Evolutionary conservation across 2,797 vertebrate species (phyloP).

Genomic region (Nyctalus aviator): DNA sequence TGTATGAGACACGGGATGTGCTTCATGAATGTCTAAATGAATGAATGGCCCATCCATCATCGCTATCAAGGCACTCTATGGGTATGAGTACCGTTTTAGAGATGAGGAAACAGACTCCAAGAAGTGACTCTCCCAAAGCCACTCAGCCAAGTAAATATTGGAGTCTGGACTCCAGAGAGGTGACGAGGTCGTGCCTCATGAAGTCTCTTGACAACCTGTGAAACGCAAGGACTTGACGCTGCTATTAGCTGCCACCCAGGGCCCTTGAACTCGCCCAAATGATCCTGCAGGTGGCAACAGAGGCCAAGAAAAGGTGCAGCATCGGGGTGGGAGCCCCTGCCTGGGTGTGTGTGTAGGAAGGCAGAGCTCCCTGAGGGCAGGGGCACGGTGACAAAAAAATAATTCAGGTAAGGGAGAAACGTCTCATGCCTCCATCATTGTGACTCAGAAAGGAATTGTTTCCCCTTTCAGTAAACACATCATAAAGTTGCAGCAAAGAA

Average conservation of each 20-base stretch:
- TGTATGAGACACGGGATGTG: not conserved
- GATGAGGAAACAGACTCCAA: not conserved
- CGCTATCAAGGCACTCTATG: not conserved
- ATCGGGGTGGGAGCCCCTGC: accelerated
- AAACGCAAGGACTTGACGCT: not conserved
- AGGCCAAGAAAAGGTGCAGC: conserved; percentile 25
- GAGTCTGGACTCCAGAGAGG: not conserved
- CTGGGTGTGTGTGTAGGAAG: not conserved
- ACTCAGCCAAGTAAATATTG: not conserved
- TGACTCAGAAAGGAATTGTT: not conserved
- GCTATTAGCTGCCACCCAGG: not conserved
- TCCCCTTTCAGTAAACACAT: not conserved
- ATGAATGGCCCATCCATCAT: not conserved
- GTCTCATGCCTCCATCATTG: not conserved
- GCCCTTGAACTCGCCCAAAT: not conserved
- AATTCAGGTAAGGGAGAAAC: not conserved
- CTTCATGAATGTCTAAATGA: not conserved
- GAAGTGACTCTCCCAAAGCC: not conserved
- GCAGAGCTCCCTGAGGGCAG: not conserved
- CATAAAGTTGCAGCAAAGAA: not conserved
- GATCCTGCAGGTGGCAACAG: conserved; percentile 66
- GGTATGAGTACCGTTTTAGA: not conserved
- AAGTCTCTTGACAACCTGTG: not conserved
- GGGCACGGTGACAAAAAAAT: not conserved
- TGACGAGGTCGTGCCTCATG: not conserved